A percentile compares a stretch with the other conserved stretches of the same genome.
Evolutionary conservation across 2,888 invertebrate genomes (phyloP).

Genomic region (Aproaerema taeniolella): DNA sequence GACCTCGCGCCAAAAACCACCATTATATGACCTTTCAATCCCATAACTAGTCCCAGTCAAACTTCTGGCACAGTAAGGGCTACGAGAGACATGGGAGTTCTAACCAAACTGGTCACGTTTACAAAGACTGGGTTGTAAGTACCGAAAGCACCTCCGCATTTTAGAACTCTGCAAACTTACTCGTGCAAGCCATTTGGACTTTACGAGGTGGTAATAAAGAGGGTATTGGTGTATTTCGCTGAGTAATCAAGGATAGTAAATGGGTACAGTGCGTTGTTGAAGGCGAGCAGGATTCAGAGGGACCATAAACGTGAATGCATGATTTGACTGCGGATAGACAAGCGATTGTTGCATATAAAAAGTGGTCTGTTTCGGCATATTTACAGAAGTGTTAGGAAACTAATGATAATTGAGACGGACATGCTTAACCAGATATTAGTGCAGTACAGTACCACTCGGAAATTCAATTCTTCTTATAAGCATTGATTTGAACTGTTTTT

Average conservation of each 20-base stretch:
- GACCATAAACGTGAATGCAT: conserved; percentile 48
- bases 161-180: conserved; percentile 52
- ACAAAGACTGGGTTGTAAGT: conserved; percentile 70
- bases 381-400: conserved; percentile 9
- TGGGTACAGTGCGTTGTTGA: conserved; percentile 48
- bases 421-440: too few relatives aligned
- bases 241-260: conserved; percentile 25
- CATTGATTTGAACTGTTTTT: too few relatives aligned
- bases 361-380: conserved; percentile 12
- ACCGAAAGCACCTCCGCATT: conserved; percentile 67
- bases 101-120: conserved; percentile 43
- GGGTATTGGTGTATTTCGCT: conserved; percentile 36
- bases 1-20: conserved; percentile 57
- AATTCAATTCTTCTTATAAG: too few relatives aligned
- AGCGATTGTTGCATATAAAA: conserved; percentile 17
- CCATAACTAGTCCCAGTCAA: conserved; percentile 28
- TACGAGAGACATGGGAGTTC: conserved; percentile 44
- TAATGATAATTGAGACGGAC: conserved; percentile 1
- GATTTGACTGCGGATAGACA: conserved; percentile 45
- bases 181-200: conserved; percentile 36
- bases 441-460: too few relatives aligned
- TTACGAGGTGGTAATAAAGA: conserved; percentile 39
- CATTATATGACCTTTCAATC: conserved; percentile 30
- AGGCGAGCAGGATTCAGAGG: conserved; percentile 65
- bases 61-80: conserved; percentile 24